phyloP scores from a whole-genome alignment of 2,113 vertebrate species.

The Diglossa brunneiventris region DNA sequence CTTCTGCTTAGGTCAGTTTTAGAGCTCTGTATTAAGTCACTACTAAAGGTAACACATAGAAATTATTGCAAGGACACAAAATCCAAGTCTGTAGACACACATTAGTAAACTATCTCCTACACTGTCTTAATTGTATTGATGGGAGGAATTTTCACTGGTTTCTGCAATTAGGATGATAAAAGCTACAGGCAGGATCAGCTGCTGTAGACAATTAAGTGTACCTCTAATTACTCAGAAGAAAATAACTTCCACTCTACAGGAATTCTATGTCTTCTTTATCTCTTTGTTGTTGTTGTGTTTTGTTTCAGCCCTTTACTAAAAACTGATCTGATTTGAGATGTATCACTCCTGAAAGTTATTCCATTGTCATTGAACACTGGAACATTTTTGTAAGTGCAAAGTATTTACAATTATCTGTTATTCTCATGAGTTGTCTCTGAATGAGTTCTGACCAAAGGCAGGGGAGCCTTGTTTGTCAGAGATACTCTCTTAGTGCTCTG shows the following conservation, averaged over 20 bases:
- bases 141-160: not conserved
- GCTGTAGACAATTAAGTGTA: not conserved
- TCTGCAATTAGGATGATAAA: not conserved
- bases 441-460: not conserved
- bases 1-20: not conserved
- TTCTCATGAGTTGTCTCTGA: not conserved
- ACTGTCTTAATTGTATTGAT: not conserved
- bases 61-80: not conserved
- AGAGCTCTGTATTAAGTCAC: not conserved
- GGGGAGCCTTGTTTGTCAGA: not conserved
- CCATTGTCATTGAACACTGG: not conserved
- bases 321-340: not conserved
- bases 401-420: not conserved
- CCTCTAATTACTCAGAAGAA: not conserved
- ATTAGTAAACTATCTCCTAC: not conserved
- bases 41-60: not conserved
- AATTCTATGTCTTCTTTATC: not conserved
- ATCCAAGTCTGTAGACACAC: not conserved
- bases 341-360: not conserved
- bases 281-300: not conserved
- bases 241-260: not conserved
- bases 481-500: not conserved
- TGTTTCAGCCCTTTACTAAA: not conserved
- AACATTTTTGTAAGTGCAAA: not conserved
- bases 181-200: not conserved